Evolutionary conservation across 2,888 invertebrate species (phyloP).

Genomic region (Stenchaetothrips biformis): DNA sequence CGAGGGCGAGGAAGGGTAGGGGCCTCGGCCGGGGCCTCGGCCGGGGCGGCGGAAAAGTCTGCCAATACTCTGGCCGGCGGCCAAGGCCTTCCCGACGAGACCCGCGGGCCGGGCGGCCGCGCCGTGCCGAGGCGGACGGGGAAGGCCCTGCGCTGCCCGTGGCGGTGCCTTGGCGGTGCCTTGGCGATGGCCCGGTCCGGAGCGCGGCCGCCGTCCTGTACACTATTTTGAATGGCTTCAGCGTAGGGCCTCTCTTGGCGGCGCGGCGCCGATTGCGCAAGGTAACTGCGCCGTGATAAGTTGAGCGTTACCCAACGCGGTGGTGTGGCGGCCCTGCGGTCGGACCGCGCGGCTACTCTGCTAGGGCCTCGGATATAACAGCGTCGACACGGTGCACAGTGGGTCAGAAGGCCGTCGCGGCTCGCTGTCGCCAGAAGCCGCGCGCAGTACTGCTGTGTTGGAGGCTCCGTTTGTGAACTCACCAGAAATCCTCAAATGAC

Average conservation of each 20-base stretch:
- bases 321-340: background rate
- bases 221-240: no score
- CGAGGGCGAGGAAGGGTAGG: background rate
- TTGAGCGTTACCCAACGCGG: background rate
- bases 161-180: no score
- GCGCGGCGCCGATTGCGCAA: background rate
- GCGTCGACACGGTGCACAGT: background rate
- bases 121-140: background rate
- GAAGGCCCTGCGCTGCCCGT: no score
- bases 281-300: constrained; percentile 18
- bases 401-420: background rate
- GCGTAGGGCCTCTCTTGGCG: no score
- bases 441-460: background rate
- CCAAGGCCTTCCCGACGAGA: background rate
- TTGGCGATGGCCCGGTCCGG: no score
- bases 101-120: background rate
- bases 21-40: background rate
- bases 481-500: no score
- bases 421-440: background rate
- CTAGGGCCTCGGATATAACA: background rate
- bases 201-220: no score
- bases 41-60: background rate
- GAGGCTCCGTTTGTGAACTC: no score
- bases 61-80: constrained; percentile 7
- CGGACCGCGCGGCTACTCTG: no score